Conservation (phyloP, 30 jellyfish, hydroid and myxozoan species). For the Hydractinia symbiolongicarpus region DNA sequence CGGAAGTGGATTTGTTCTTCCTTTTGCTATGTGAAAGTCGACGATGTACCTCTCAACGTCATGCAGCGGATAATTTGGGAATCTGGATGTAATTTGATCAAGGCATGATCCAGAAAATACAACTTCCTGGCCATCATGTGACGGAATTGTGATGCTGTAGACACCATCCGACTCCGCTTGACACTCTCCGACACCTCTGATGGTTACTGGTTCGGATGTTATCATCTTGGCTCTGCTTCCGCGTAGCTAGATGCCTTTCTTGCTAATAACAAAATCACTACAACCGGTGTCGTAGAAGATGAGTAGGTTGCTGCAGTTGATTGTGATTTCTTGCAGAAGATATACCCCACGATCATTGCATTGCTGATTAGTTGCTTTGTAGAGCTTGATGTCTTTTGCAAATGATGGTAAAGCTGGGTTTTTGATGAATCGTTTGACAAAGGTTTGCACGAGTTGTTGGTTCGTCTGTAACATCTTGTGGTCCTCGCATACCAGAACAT, state of each 20-base stretch:
- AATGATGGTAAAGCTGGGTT: constrained; percentile 8
- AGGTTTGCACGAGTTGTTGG: constrained; percentile 4
- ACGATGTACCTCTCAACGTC: neutral
- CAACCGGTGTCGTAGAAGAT: constrained; percentile 7
- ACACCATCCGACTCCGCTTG: neutral
- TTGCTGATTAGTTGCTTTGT: neutral
- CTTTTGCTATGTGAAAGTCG: neutral
- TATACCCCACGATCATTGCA: neutral
- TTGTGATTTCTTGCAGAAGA: neutral
- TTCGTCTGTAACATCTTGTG: constrained; percentile 14
- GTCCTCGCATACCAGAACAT: constrained; percentile 20
- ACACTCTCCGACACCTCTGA: constrained; percentile 3
- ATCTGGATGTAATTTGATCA: constrained; percentile 1
- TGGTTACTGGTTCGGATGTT: neutral
- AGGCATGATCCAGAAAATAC: constrained; percentile 1
- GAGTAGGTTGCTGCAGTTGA: neutral
- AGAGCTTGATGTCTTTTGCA: constrained; percentile 2
- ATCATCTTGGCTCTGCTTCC: neutral
- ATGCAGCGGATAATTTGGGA: neutral
- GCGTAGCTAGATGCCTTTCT: neutral
- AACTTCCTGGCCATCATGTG: neutral
- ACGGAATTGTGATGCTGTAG: neutral
- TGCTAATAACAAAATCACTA: neutral
- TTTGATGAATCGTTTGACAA: neutral
- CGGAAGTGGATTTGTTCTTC: constrained; percentile 2